Evolutionary conservation across 2,113 vertebrate species (phyloP), one percentile per base, ranked within the genome.

Genomic region (Bubo blakistoni): DNA sequence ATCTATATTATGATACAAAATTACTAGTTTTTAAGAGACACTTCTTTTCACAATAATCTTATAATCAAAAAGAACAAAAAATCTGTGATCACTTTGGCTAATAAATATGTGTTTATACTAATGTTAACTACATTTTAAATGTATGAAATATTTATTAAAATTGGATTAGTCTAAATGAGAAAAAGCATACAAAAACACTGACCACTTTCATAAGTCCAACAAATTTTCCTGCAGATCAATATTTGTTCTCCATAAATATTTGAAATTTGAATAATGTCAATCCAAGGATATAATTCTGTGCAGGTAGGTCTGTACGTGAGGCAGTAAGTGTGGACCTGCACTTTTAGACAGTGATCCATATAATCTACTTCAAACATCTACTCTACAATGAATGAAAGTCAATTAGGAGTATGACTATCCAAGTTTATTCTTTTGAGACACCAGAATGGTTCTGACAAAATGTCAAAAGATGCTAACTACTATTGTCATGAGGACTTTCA

Each of bases 81-180:
- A 29, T 7, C 0, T 1, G 0, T 25, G 7, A 36, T 51, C 18
- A n/a, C 6, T 61, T 71, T 36, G 6, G 8, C 11, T 16, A 57
- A 67, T 58, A 52, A 44, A 42, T n/a, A 46, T 25, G 7, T 32
- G 13, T 62, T 76, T 80, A 27, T 21, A 40, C 3, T 27, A 30
- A 21, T 30, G 9, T 30, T 81, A 24, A 34, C 3, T 7, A 12
- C 6, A 22, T 61, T 66, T 82, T 70, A 44, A 61, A 13, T 40
- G 4, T 57, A 24, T 62, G 24, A 82, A 24, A n/a, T 70, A 1
- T 49, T 92, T 72, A 49, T 87, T 72, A 49, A 55, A 81, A 67
- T 34, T 69, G 2, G 3, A 59, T 40, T 27, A 38, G 63, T 73
- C n/a, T 51, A 55, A 70, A 78, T 65, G 22, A 59, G 10, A 65